Evolutionary conservation across 2,797 vertebrate genomes (phyloP).

Genomic region (Myoxocephalus aenaeus): DNA sequence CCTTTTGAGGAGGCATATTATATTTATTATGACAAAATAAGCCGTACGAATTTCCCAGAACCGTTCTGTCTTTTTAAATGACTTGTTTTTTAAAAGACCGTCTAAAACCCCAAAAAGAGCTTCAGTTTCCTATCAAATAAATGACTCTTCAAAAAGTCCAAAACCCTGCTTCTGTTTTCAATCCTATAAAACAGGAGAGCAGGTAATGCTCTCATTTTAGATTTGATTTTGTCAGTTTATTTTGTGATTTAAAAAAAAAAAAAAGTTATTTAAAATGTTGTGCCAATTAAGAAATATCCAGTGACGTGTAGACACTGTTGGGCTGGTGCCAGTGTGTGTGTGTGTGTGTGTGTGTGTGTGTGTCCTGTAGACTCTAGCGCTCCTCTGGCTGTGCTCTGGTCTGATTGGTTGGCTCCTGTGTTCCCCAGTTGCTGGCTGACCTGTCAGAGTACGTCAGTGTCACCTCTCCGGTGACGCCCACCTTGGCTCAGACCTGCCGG

Average conservation of each 20-base stretch:
- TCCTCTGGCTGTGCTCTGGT: slow-evolving; percentile 42
- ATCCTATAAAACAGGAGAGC: no score
- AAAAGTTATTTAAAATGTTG: slow-evolving; percentile 1
- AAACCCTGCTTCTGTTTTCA: no score
- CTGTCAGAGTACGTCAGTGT: slow-evolving; percentile 77
- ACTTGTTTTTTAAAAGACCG: no score
- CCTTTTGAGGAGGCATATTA: no score
- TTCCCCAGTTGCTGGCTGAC: slow-evolving; percentile 79
- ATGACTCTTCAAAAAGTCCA: no score
- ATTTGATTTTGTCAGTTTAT: no score
- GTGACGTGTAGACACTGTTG: slow-evolving; percentile 28
- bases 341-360: not conserved
- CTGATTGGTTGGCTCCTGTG: slow-evolving; percentile 80
- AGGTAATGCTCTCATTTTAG: no score
- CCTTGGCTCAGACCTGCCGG: slow-evolving; percentile 49
- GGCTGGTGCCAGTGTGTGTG: not conserved
- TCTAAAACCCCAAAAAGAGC: no score
- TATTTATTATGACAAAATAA: no score
- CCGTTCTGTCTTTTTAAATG: no score
- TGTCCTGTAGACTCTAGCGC: slow-evolving; percentile 36
- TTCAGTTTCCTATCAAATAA: no score
- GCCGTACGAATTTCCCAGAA: no score
- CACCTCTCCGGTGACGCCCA: slow-evolving; percentile 50
- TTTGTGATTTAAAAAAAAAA: not conserved
- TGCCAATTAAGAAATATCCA: slow-evolving; percentile 10